Base-by-base conservation (phyloP, 2,888 invertebrate genomes). In the Phalangium opilio region DNA sequence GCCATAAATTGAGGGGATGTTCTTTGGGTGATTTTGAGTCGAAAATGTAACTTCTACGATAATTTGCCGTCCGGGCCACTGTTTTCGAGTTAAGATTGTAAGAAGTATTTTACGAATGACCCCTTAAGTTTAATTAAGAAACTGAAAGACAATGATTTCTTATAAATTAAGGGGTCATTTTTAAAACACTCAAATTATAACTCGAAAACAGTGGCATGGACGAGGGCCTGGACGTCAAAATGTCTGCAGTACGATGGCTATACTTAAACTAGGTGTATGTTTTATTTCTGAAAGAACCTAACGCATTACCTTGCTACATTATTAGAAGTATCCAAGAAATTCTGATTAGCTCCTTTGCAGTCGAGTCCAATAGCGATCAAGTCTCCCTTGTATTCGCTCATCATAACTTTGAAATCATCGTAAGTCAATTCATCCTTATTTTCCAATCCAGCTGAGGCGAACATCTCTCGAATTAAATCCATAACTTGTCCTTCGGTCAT, bases 331-430 rank as follows among this genome's bases (percentile, higher is more conserved):
- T 90, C 90, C 57, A 90, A 71, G 66, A 90, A 91, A 66, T 90
- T 91, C 62, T 90, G 90, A 60, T 90, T 90, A 1, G 89, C 90
- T 3, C 90, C 90, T 67, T 90, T 91, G 63, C 89, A 90, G 61
- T 91, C 90, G 51, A 91, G 69, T 1, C 90, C 90, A 48, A 91
- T 90, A 1, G 90, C 90, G 0, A 90, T 87, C 62, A 90, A 89
- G 62, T 90, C 90, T 1, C 89, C 89, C 64, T 89, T 89, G 67
- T 90, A 90, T 64, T 91, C 90, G 61, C 84, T 86, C 90, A 91
- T 90, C 87, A 91, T 87, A 11, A 85, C 68, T 63, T 90, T 90
- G 60, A 91, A 91, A 62, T 91, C 90, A 47, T 78, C 79, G 63
- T 90, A 90, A 0, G 86, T 87, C 8, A 91, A 71, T 59, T 81